Base-by-base conservation (phyloP, 2,888 invertebrate species). In the Tyria jacobaeae region DNA sequence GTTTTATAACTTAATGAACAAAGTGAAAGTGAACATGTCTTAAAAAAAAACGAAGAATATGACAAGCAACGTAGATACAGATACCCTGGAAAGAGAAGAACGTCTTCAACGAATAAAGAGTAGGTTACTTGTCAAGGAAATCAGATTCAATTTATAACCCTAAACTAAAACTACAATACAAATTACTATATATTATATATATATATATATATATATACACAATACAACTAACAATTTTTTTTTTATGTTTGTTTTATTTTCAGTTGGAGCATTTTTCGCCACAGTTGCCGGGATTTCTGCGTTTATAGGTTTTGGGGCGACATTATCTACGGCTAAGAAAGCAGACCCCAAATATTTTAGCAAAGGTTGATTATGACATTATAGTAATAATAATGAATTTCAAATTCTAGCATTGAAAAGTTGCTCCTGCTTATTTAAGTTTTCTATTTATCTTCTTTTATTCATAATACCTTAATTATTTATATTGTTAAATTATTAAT, bases 231-330 rank as follows among this genome's bases (percentile, higher is more conserved):
- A 31, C 3, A 31, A 4, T 6, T 7, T 31, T 31, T 7, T 31
- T 31, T 1, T 6, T 31, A 31, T 6, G 7, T 31, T 31, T 31
- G 27, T 31, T 31, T 59, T 12, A 27, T 53, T 82, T 94, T 66
- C 87, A 97, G 97, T 96, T 81, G 95, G 95, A 53, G 88, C 96
- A 66, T 97, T 97, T 86, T 84, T 97, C 56, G 94, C 96, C 31
- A 92, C 96, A 44, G 95, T 97, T 14, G 95, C 97, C 57, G 97
- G 98, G 9, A 92, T 97, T 52, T 97, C 98, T 1, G 96, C 97
- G 2, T 82, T 98, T 12, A 94, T 96, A 76, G 98, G 98, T 7
- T 99, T 99, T 87, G 96, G 97, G 27, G 94, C 95, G 61, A 97
- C 98, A 10, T 75, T 99, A 50, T 95, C 96, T 17, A 94, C 96